Base-by-base conservation (phyloP, 2,113 vertebrate genomes). In the Phrynosoma platyrhinos region DNA sequence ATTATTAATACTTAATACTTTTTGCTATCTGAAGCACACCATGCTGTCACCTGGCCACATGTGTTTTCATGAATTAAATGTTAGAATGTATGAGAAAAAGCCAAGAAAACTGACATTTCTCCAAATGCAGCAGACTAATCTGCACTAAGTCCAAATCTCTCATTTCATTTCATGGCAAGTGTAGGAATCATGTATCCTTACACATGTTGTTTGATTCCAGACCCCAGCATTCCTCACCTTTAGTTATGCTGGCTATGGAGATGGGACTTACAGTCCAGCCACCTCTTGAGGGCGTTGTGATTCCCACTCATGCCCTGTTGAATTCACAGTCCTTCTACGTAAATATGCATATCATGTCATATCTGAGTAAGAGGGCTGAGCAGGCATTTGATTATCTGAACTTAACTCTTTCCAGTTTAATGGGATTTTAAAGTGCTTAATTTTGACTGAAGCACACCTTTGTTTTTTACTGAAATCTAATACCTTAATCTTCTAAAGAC, bases 401-500 rank as follows among this genome's bases (percentile, higher is more conserved):
- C 5, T 32, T 52, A 53, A n/a, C n/a, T 32, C n/a, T 72, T 32
- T 32, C 4, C 1, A 32, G 71, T 36, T 72, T 52, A 85, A 4
- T 10, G 21, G 16, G 69, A 82, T 7, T 71, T 30, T 53, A 84
- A 55, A 71, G 23, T 32, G 42, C 40, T 66, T 68, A 32, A 78
- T 27, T 42, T 68, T 23, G 23, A 13, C 64, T 6, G 23, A 69
- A 30, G 21, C 4, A 8, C 20, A 30, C 18, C 30, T 47, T 84
- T 82, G 7, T 83, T 88, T 92, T 89, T 16, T 0, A 1, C 89
- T 89, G 66, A 71, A 25, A 58, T 42, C 47, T 25, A 89, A 2
- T 40, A 58, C 53, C 27, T 9, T 58, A 52, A 82, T 84, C 86
- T 72, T 21, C 83, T 85, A 79, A 8, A 91, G 77, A 88, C 78